phyloP scores from a whole-genome alignment of 2,888 invertebrate species.

The Pollenia amentaria region DNA sequence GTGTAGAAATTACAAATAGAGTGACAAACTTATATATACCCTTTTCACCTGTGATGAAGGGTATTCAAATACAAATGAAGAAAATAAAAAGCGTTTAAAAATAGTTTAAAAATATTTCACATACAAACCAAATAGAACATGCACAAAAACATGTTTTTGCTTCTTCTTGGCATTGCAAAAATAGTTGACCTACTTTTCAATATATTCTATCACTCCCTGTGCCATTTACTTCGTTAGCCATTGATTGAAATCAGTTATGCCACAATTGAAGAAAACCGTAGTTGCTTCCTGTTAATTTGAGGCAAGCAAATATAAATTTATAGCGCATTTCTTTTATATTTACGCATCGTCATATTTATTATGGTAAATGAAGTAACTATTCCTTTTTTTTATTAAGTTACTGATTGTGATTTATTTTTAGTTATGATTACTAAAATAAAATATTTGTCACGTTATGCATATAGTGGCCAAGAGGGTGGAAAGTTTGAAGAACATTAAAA shows the following conservation, averaged over 20 bases:
- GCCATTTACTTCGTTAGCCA: not conserved
- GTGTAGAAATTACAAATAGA: no score
- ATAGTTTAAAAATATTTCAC: not conserved
- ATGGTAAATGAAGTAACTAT: not conserved
- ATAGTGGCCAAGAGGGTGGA: not conserved
- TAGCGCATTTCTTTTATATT: not conserved
- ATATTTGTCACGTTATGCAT: not conserved
- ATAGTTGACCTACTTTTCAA: conserved; percentile 38
- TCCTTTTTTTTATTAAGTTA: not conserved
- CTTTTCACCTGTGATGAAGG: no score
- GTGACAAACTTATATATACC: no score
- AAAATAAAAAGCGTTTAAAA: not conserved
- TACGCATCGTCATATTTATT: not conserved
- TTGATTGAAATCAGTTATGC: conserved; percentile 22
- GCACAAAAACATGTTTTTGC: conserved; percentile 1
- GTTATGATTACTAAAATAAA: not conserved
- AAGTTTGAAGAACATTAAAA: no score
- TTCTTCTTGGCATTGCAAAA: not conserved
- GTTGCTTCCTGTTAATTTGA: not conserved
- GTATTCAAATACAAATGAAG: not conserved
- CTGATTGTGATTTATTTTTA: not conserved
- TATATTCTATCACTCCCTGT: not conserved
- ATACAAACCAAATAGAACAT: not conserved
- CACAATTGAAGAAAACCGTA: not conserved
- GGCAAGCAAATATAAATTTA: not conserved